Evolutionary conservation across 2,888 invertebrate genomes (phyloP).

Genomic region (Exocentrus adspersus): DNA sequence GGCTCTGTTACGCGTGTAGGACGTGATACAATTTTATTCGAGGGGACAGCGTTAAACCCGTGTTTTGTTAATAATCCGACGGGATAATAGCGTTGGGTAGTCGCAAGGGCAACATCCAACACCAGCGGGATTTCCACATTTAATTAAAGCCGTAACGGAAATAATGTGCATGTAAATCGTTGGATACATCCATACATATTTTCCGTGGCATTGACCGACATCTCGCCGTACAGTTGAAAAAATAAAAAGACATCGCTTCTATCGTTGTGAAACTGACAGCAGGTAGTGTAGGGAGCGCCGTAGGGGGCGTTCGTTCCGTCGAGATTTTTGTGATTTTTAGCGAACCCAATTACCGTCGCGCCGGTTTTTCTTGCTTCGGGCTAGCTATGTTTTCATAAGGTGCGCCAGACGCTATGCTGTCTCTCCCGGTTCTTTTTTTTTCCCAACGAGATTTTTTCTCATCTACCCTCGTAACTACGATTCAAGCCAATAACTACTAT

Average conservation of each 20-base stretch:
- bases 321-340: conserved; percentile 60
- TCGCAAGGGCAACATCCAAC: not conserved
- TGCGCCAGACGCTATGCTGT: conserved; percentile 23
- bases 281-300: not conserved
- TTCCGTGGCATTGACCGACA: too few relatives aligned
- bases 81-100: not conserved
- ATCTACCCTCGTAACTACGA: conserved; percentile 15
- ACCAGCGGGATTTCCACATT: too few relatives aligned
- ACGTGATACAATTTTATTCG: too few relatives aligned
- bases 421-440: conserved; percentile 27
- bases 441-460: conserved; percentile 35
- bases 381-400: conserved; percentile 54
- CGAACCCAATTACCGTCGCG: conserved; percentile 55
- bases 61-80: too few relatives aligned
- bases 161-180: too few relatives aligned
- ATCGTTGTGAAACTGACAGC: not conserved
- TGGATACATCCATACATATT: too few relatives aligned
- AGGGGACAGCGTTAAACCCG: too few relatives aligned
- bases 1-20: too few relatives aligned
- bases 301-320: conserved; percentile 5
- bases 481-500: too few relatives aligned
- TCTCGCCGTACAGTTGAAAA: too few relatives aligned
- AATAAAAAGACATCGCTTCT: not conserved
- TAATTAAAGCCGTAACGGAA: too few relatives aligned
- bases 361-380: conserved; percentile 51